Evolutionary conservation across 1,140 invertebrate species (phyloP).

Genomic region (Drosophila baimaii): DNA sequence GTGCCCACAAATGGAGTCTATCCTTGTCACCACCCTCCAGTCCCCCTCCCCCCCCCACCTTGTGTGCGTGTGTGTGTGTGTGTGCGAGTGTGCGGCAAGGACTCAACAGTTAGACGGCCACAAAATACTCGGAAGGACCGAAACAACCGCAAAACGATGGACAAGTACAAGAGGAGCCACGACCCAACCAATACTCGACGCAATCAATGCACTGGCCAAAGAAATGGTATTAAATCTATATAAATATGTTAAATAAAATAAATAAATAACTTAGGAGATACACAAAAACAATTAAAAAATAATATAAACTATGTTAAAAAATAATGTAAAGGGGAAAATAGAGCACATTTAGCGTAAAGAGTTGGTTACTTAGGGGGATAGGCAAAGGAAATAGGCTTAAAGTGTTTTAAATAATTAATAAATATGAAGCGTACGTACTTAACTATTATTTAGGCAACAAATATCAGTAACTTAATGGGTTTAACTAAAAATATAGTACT

Average conservation of each 20-base stretch:
- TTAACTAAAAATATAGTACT: too few species aligned
- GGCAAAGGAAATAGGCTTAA: neutral
- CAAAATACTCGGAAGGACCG: constrained; percentile 56
- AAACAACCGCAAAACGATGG: constrained; percentile 55
- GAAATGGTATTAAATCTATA: neutral
- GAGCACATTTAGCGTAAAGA: neutral
- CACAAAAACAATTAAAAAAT: neutral
- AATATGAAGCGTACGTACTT: neutral
- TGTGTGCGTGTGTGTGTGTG: constrained; percentile 24
- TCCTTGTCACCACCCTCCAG: constrained; percentile 25
- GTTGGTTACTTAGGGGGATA: neutral
- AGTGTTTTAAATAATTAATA: neutral
- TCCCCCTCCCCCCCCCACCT: neutral
- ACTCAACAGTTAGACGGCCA: constrained; percentile 57
- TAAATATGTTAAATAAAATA: too few species aligned
- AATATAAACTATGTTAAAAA: neutral
- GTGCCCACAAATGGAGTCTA: constrained; percentile 69
- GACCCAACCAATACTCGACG: constrained; percentile 3
- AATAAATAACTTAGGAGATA: too few species aligned
- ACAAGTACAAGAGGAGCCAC: constrained; percentile 23
- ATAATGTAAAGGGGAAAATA: neutral
- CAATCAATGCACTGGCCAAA: constrained; percentile 2
- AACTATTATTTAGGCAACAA: neutral
- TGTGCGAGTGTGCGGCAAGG: constrained; percentile 32
- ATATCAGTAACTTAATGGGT: too few species aligned